Conservation (phyloP, 2,797 vertebrate species). For the Tarsius wallacei region DNA sequence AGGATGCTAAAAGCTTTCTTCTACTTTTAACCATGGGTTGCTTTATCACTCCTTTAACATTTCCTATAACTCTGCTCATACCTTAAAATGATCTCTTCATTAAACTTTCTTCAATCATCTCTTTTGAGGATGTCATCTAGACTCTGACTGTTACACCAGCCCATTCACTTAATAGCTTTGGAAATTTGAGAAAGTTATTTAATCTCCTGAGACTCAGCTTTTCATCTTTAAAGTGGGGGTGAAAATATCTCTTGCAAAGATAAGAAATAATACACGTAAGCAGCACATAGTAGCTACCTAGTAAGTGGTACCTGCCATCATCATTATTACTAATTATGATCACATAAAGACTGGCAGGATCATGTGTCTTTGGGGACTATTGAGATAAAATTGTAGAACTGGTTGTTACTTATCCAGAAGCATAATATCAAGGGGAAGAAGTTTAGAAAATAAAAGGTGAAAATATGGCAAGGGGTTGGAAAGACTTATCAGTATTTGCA, state of each 20-base stretch:
- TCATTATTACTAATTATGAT: slow-evolving; percentile 32
- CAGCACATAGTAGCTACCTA: neutral
- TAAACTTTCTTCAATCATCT: slow-evolving; percentile 22
- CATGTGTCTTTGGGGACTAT: neutral
- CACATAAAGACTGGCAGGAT: slow-evolving; percentile 22
- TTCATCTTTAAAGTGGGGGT: neutral
- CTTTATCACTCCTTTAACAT: neutral
- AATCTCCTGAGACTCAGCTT: neutral
- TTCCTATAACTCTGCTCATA: neutral
- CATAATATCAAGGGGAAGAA: neutral
- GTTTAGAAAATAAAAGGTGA: neutral
- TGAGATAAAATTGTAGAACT: neutral
- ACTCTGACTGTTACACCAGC: neutral
- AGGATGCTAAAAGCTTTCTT: neutral
- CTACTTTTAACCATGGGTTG: neutral
- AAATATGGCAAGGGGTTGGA: neutral
- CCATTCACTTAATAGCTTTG: neutral
- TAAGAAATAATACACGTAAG: neutral
- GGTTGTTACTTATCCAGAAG: slow-evolving; percentile 12
- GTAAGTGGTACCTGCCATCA: neutral
- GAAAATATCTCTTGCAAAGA: slow-evolving; percentile 43
- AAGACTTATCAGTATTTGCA: neutral
- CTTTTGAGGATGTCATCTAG: neutral
- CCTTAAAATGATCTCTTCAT: neutral
- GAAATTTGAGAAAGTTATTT: slow-evolving; percentile 51